A percentile compares a stretch with the other conserved stretches of the same genome.
Evolutionary conservation across 2,113 vertebrate genomes (phyloP).

Genomic region (Sporophila hypoxantha): DNA sequence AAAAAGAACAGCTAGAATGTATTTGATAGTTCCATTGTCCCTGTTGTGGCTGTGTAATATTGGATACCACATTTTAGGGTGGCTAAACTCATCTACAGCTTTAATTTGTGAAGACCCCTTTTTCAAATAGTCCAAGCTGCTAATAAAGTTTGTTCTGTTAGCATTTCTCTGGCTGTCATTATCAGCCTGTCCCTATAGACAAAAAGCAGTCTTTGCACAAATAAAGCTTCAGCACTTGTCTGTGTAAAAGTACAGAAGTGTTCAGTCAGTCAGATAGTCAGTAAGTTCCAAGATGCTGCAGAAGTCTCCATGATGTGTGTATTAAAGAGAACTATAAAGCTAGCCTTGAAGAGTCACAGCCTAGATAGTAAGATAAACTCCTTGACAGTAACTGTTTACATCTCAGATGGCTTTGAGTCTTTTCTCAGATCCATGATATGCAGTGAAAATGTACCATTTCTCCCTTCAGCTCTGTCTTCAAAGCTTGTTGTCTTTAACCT

Average conservation of each 20-base stretch:
- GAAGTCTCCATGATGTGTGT: neutral
- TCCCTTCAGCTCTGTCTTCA: conserved; percentile 14
- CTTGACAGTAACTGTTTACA: conserved; percentile 26
- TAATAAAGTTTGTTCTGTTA: conserved; percentile 34
- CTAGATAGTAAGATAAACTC: conserved; percentile 14
- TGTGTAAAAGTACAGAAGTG: conserved; percentile 6
- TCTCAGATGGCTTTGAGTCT: conserved; percentile 19
- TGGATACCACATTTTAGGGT: neutral
- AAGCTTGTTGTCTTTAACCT: conserved; percentile 33
- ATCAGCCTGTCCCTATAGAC: conserved; percentile 4
- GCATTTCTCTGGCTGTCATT: conserved; percentile 10
- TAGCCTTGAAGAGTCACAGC: conserved; percentile 14
- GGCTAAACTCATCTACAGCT: neutral
- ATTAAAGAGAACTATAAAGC: conserved; percentile 3
- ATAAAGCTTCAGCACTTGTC: conserved; percentile 23
- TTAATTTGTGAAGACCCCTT: conserved; percentile 20
- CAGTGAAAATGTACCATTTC: conserved; percentile 20
- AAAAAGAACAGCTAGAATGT: conserved; percentile 54
- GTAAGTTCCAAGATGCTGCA: conserved; percentile 1
- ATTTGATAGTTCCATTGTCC: conserved; percentile 39
- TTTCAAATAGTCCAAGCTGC: neutral
- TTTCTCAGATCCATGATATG: neutral
- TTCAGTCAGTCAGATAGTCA: neutral
- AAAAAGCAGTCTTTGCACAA: conserved; percentile 59
- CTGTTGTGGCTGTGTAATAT: conserved; percentile 22